Percentiles rank a stretch among this genome's conserved stretches.
phyloP scores from a whole-genome alignment of 2,888 invertebrate genomes.

The Mythimna albipuncta region DNA sequence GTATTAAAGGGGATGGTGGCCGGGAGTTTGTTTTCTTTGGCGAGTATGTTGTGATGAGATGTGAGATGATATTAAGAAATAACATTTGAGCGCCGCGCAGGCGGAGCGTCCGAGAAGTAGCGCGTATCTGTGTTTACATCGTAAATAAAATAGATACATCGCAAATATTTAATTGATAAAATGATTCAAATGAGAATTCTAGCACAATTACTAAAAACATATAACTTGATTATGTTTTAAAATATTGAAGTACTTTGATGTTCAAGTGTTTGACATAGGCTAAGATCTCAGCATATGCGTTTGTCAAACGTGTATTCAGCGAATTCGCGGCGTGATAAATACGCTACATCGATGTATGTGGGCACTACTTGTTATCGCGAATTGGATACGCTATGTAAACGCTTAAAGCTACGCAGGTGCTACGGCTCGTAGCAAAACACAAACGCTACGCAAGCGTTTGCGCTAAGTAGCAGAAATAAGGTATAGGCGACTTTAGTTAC shows the following conservation, averaged over 20 bases:
- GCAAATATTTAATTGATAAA: slow-evolving; percentile 31
- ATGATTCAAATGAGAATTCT: slow-evolving; percentile 2
- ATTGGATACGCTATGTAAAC: not conserved
- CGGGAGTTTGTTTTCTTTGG: slow-evolving; percentile 66
- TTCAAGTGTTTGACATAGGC: not conserved
- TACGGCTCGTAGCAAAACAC: not conserved
- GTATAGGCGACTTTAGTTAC: too few relatives aligned
- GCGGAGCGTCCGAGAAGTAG: slow-evolving; percentile 32
- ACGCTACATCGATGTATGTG: not conserved
- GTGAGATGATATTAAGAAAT: slow-evolving; percentile 59
- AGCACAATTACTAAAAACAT: slow-evolving; percentile 1
- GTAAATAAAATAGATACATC: slow-evolving; percentile 46
- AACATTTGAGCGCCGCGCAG: slow-evolving; percentile 43
- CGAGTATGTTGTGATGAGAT: slow-evolving; percentile 51
- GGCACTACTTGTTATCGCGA: not conserved
- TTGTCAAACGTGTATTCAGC: not conserved
- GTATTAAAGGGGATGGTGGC: slow-evolving; percentile 68
- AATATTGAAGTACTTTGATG: not conserved
- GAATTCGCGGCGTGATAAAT: too few relatives aligned
- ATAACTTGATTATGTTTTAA: not conserved
- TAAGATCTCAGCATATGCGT: not conserved
- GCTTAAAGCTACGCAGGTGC: not conserved
- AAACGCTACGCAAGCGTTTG: not conserved
- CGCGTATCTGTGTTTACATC: slow-evolving; percentile 38
- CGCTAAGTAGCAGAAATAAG: too few relatives aligned